These are phyloP conservation scores for Alosa sapidissima DNA, from an alignment of 2,797 vertebrate genomes.

Conservation along the genomic window DNA sequence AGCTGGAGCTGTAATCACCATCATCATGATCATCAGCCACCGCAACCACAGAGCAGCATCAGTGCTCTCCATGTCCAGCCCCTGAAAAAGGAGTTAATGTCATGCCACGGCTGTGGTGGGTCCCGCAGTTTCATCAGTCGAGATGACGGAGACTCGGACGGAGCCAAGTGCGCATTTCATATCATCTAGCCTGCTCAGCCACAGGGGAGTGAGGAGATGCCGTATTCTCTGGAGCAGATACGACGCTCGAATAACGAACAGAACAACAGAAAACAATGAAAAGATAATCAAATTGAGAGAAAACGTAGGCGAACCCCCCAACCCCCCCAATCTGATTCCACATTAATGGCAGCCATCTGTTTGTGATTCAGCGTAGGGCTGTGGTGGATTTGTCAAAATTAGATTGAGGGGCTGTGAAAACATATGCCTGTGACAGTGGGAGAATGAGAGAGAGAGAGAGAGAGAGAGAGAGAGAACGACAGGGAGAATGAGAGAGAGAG, in stretches of 20 bases:
- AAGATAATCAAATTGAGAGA: slow-evolving; percentile 10
- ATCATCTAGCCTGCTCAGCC: not conserved
- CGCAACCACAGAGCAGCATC: not conserved
- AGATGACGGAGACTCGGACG: not conserved
- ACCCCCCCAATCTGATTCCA: not conserved
- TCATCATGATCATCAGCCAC: not conserved
- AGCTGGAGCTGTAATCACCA: not conserved
- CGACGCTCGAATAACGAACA: not conserved
- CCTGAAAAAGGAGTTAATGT: not conserved
- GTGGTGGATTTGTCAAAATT: slow-evolving; percentile 13
- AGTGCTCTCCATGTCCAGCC: not conserved
- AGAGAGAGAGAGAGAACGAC: not conserved
- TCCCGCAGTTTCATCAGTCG: not conserved
- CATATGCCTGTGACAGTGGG: not conserved
- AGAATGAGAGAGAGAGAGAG: not conserved
- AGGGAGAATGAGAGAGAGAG: not conserved
- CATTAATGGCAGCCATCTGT: slow-evolving; percentile 21
- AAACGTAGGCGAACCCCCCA: not conserved
- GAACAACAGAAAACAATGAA: slow-evolving; percentile 2
- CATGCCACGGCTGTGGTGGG: not conserved
- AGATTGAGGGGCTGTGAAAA: not conserved
- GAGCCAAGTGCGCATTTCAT: not conserved
- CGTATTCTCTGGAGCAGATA: not conserved
- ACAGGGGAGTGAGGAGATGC: not conserved
- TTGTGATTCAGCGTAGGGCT: slow-evolving; percentile 3